Evolutionary conservation across 2,797 vertebrate genomes (phyloP), one percentile per base, ranked within the genome.

Genomic region (Paguma larvata): DNA sequence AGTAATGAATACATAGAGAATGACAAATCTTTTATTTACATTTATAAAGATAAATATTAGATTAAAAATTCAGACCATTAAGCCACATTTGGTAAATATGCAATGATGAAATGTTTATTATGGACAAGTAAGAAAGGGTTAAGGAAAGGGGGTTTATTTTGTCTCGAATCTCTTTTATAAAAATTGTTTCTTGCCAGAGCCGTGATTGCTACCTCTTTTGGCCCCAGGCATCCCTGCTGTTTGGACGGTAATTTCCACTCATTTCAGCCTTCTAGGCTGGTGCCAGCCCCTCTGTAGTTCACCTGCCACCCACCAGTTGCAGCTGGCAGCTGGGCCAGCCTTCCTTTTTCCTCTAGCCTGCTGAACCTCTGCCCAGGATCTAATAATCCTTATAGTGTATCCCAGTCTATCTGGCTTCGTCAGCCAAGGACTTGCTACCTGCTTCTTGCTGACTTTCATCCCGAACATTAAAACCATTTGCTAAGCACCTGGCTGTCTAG

Each of bases 401-500:
- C 44, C 32, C 15, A 19, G 23, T 16, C 8, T 59, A 44, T 77
- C 25, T 78, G 91, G 56, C 48, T 59, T 65, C 62, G 30, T 34
- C 51, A 53, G 1, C 83, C 2, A 18, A 72, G 68, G 62, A n/a
- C 75, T 83, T 63, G 67, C 72, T 86, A 38, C 89, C 62, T 80
- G 84, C 56, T 89, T 85, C 62, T 84, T 72, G 56, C 53, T 77
- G 32, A 83, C 56, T 92, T 95, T 88, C 44, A 65, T 73, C 23
- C n/a, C 73, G 56, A 77, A 94, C 90, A 92, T 73, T 75, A 80
- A 95, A 95, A 72, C 44, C 92, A 48, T 11, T 48, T 87, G 44
- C 75, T 1, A 77, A 93, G 70, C 46, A 59, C 67, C 48, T 92
- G 88, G 63, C 46, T 68, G 6, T 68, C 2, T 32, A 48, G 8